These are phyloP conservation scores for Gerris buenoi DNA, from an alignment of 1,140 invertebrate species.

Conservation along the genomic window DNA sequence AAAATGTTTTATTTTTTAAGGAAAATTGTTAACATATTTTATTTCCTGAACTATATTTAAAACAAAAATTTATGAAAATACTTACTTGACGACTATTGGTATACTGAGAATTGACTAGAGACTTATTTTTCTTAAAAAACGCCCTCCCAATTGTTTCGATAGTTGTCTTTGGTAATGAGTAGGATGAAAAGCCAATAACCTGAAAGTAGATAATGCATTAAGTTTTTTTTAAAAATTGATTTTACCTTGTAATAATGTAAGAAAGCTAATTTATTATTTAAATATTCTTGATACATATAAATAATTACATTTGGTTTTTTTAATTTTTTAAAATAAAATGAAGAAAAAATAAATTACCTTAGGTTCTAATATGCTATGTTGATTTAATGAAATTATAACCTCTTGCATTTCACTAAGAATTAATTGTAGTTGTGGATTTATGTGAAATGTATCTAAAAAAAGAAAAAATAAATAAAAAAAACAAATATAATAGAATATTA, in stretches of 20 bases:
- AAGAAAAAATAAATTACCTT: slow-evolving; percentile 38
- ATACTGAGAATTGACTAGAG: slow-evolving; percentile 76
- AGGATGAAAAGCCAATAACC: slow-evolving; percentile 84
- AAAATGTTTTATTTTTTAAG: too few relatives aligned
- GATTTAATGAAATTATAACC: slow-evolving; percentile 72
- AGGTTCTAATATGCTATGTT: slow-evolving; percentile 80
- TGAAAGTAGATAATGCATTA: too few relatives aligned
- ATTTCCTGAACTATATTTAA: too few relatives aligned
- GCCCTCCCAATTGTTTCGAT: slow-evolving; percentile 48
- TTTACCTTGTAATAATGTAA: too few relatives aligned
- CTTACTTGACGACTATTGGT: slow-evolving; percentile 75
- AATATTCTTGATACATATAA: background rate
- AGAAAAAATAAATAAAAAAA: slow-evolving; percentile 28
- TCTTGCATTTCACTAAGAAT: slow-evolving; percentile 68
- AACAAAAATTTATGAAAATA: too few relatives aligned
- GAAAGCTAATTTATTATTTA: background rate
- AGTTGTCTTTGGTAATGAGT: slow-evolving; percentile 55
- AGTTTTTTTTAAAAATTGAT: too few relatives aligned
- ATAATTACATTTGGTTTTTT: too few relatives aligned
- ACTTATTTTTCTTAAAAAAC: slow-evolving; percentile 80
- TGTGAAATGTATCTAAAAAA: slow-evolving; percentile 73
- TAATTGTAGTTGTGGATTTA: slow-evolving; percentile 77
- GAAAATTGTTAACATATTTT: too few relatives aligned
- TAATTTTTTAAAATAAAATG: background rate
- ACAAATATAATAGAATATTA: background rate